Evolutionary conservation across 1,140 invertebrate genomes (phyloP).

Genomic region (Microplitis demolitor): DNA sequence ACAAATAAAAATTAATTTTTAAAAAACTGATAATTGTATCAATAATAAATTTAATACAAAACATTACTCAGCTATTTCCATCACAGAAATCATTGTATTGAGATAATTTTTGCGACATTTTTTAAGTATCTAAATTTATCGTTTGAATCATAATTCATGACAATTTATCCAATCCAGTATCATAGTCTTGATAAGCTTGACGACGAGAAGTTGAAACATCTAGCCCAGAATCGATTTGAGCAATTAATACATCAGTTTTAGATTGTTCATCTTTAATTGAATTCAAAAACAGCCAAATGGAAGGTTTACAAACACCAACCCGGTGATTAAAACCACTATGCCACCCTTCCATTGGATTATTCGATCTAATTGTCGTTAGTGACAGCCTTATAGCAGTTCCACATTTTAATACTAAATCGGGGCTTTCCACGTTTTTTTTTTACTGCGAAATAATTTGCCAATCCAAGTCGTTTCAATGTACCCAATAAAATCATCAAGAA

Average conservation of each 20-base stretch:
- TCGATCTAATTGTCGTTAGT: neutral
- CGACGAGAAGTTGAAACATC: neutral
- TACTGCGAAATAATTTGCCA: neutral
- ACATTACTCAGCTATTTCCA: no score
- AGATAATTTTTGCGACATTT: neutral
- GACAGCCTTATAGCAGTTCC: neutral
- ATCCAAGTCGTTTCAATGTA: neutral
- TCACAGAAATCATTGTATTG: neutral
- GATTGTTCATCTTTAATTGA: neutral
- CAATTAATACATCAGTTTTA: neutral
- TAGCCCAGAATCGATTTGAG: neutral
- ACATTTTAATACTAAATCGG: neutral
- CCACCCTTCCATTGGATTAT: no score
- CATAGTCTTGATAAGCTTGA: neutral
- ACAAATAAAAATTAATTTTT: no score
- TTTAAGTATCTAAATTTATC: neutral
- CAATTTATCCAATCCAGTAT: neutral
- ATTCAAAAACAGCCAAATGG: no score
- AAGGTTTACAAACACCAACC: no score
- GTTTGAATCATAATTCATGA: neutral
- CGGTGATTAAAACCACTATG: no score
- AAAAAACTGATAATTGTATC: no score
- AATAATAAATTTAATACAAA: no score
- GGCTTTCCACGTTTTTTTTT: neutral
- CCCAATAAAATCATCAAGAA: neutral